These are phyloP conservation scores for Uropsilus gracilis DNA, from an alignment of 2,113 vertebrate genomes.

Conservation along the genomic window DNA sequence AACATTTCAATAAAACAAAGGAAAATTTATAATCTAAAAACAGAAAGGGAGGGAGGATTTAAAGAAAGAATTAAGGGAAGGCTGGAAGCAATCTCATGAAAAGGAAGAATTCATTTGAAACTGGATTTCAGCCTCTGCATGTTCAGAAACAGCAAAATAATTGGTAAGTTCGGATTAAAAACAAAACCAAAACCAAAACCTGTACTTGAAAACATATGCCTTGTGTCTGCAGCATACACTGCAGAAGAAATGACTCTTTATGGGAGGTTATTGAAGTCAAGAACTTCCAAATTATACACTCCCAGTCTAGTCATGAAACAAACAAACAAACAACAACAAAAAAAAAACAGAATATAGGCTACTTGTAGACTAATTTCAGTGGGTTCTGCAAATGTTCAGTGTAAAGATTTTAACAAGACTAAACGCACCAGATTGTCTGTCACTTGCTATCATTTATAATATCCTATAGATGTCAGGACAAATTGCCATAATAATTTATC, in stretches of 20 bases:
- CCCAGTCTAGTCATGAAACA: neutral
- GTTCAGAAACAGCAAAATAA: neutral
- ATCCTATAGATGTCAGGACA: neutral
- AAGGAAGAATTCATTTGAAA: neutral
- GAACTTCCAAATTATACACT: neutral
- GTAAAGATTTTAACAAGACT: neutral
- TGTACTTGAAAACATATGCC: neutral
- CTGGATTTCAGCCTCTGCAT: neutral
- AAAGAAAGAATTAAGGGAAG: neutral
- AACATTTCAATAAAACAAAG: neutral
- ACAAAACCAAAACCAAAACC: neutral
- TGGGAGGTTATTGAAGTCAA: neutral
- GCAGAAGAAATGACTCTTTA: neutral
- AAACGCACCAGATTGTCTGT: neutral
- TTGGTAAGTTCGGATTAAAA: neutral
- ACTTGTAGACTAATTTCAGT: neutral
- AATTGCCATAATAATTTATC: neutral
- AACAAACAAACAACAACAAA: too few relatives aligned
- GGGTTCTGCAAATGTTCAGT: neutral
- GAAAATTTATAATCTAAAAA: neutral
- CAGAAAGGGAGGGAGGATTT: neutral
- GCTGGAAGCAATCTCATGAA: neutral
- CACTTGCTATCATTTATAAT: constrained; percentile 4
- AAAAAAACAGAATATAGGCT: neutral
- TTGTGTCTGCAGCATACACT: neutral